Conservation (phyloP, 2,888 invertebrate species). For the Cenopis cana region DNA sequence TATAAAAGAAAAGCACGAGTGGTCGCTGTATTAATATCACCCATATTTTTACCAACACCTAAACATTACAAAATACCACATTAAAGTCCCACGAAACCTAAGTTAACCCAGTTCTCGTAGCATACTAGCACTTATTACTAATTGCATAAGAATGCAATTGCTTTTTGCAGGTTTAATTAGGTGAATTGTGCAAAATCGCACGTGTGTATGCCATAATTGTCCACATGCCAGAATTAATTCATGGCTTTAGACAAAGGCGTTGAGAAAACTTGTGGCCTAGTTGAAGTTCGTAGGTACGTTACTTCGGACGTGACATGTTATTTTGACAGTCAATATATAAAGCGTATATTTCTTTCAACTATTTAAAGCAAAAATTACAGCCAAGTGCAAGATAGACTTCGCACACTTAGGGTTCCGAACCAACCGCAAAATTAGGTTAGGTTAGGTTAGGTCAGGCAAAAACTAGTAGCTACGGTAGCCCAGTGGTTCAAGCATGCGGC, state of each 20-base stretch:
- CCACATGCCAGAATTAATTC: conserved; percentile 25
- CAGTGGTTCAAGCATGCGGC: too few relatives aligned
- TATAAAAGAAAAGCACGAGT: too few relatives aligned
- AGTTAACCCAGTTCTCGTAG: conserved; percentile 25
- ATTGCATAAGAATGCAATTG: conserved; percentile 35
- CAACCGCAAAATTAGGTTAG: too few relatives aligned
- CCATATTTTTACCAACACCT: conserved; percentile 9
- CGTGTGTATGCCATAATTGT: conserved; percentile 25
- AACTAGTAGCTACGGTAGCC: too few relatives aligned
- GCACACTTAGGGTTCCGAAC: too few relatives aligned
- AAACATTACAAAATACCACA: conserved; percentile 23
- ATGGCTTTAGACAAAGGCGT: conserved; percentile 25
- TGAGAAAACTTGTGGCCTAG: conserved; percentile 13
- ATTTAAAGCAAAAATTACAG: too few relatives aligned
- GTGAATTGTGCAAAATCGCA: conserved; percentile 31
- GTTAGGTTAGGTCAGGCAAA: too few relatives aligned
- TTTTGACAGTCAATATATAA: too few relatives aligned
- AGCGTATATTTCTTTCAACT: too few relatives aligned
- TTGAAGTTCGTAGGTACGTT: not conserved
- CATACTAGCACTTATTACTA: conserved; percentile 25
- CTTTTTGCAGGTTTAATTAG: conserved; percentile 31
- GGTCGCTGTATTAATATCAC: not conserved
- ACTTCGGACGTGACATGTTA: not conserved
- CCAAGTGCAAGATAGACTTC: too few relatives aligned
- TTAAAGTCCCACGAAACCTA: conserved; percentile 19